Conservation (phyloP, 1,140 invertebrate genomes). For the Drosophila kohkoa region DNA sequence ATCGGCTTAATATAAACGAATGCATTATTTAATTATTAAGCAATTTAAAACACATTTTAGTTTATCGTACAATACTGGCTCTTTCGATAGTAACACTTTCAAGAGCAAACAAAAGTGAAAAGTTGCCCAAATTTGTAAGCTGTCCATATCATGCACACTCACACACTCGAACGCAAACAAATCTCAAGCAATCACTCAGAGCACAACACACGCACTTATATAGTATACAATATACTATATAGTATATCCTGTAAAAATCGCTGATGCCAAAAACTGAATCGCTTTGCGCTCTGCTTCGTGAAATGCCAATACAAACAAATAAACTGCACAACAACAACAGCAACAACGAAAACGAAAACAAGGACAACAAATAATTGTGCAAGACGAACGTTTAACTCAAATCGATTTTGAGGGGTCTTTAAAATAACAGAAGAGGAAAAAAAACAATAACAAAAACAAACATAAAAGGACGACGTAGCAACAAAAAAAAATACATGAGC, state of each 20-base stretch:
- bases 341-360: conserved; percentile 48
- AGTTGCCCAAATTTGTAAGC: conserved; percentile 72
- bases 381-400: conserved; percentile 74
- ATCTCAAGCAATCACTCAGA: conserved; percentile 70
- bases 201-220: conserved; percentile 16
- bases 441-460: conserved; percentile 14
- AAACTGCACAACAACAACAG: conserved; percentile 54
- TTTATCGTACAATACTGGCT: conserved; percentile 30
- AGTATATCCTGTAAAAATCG: conserved; percentile 60
- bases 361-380: conserved; percentile 64
- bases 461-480: conserved; percentile 43
- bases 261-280: conserved; percentile 73
- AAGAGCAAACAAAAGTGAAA: conserved; percentile 57
- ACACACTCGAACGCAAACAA: conserved; percentile 37
- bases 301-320: conserved; percentile 77
- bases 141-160: conserved; percentile 45
- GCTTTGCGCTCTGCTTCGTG: conserved; percentile 65
- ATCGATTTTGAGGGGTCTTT: conserved; percentile 74
- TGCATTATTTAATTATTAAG: conserved; percentile 5
- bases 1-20: conserved; percentile 3
- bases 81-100: conserved; percentile 47
- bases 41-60: neutral
- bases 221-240: conserved; percentile 10
- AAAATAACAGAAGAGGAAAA: conserved; percentile 50
- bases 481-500: neutral